Base-by-base conservation (phyloP, 2,113 vertebrate genomes). In the Lepidothrix coronata region DNA sequence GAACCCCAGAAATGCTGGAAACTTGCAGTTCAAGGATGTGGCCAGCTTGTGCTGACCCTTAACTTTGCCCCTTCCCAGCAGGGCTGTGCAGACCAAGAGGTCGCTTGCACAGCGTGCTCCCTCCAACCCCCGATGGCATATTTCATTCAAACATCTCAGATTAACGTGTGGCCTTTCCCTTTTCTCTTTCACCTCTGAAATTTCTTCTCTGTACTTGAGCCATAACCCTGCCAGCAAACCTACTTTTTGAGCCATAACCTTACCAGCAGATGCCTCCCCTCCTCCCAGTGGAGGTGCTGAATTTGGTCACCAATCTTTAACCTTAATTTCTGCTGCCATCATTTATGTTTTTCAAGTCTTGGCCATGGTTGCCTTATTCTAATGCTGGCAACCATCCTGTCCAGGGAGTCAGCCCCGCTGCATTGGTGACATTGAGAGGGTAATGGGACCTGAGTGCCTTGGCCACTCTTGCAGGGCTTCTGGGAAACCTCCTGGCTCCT, bases 391-490 rank as follows among this genome's bases (percentile, higher is more conserved):
- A 52, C 25, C 65, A 37, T 13, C 68, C 68, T 73, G 21, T 17
- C 63, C n/a, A 23, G 33, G 24, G 51, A 57, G 21, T 48, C 68
- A 52, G 35, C 25, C 44, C 2, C 1, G 33, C 59, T 48, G 35
- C n/a, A 20, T 52, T 41, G 41, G 41, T 44, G 27, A 27, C 54
- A 14, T 0, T 11, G 31, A 37, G 41, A 81, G 74, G 28, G 51
- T 8, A 31, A 24, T 0, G 3, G 49, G 46, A 68, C 35, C 84
- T 7, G 0, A 66, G 37, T 44, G 43, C 37, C n/a, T 5, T 0
- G 0, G 63, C 23, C 44, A 55, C 54, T 57, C 37, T 15, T 2
- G 6, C 55, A 35, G 55, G 59, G 30, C 20, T 75, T 91, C 58
- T n/a, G 57, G 39, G 54, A 15, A 65, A 54, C 43, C 17, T 74